Evolutionary conservation across 2,113 vertebrate genomes (phyloP).

Genomic region (Rhinogobius similis): DNA sequence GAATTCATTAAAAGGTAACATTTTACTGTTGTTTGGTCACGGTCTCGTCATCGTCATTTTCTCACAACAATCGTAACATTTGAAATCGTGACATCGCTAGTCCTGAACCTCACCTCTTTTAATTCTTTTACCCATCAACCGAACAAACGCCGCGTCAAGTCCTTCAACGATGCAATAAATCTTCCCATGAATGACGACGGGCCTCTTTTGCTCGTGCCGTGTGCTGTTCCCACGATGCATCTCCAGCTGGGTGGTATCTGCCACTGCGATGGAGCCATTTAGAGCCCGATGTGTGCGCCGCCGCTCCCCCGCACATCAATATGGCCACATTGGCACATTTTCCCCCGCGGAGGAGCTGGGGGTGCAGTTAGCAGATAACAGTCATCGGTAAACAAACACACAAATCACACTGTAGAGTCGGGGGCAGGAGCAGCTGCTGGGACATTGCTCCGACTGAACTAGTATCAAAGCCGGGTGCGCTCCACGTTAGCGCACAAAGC

Average conservation of each 20-base stretch:
- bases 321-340: constrained; percentile 9
- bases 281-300: not conserved
- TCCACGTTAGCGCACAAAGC: not conserved
- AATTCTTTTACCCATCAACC: not conserved
- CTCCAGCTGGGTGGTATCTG: not conserved
- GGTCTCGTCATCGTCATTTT: too few species aligned
- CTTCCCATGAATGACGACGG: not conserved
- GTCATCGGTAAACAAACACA: constrained; percentile 8
- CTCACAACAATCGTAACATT: too few species aligned
- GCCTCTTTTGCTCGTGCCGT: not conserved
- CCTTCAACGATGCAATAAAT: not conserved
- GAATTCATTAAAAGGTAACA: too few species aligned
- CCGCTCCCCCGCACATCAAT: not conserved
- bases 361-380: constrained; percentile 12
- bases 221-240: not conserved
- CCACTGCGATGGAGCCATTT: not conserved
- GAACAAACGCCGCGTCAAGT: not conserved
- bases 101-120: not conserved
- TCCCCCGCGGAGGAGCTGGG: constrained; percentile 6
- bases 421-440: not conserved
- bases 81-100: too few species aligned
- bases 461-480: not conserved
- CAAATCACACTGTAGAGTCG: constrained; percentile 1
- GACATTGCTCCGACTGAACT: not conserved
- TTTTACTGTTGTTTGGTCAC: too few species aligned